phyloP scores from a whole-genome alignment of 2,888 invertebrate genomes.

The Luffia ferchaultella region DNA sequence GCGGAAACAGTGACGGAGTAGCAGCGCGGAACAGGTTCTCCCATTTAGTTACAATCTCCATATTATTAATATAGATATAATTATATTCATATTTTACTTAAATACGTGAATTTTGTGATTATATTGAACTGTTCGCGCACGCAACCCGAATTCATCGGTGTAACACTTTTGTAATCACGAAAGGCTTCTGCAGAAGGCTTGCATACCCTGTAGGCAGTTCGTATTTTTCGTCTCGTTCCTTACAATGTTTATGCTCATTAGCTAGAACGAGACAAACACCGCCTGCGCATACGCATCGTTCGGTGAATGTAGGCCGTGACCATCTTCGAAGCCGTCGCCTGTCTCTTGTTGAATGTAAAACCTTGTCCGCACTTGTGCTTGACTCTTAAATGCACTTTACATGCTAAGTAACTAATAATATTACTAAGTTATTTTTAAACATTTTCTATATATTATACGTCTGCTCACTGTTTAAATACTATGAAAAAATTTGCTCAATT shows the following conservation, averaged over 20 bases:
- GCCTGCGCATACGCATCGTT: constrained; percentile 48
- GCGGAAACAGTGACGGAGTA: too few species aligned
- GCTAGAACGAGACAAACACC: constrained; percentile 14
- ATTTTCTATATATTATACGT: too few species aligned
- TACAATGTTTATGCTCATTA: constrained; percentile 15
- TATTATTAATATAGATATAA: too few species aligned
- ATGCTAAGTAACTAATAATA: background rate
- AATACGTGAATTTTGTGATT: too few species aligned
- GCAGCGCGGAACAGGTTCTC: too few species aligned
- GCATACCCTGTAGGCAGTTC: constrained; percentile 29
- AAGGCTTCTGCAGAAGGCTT: constrained; percentile 39
- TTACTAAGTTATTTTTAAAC: background rate
- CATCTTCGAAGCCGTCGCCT: constrained; percentile 52
- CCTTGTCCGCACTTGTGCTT: constrained; percentile 28
- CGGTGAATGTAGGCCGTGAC: constrained; percentile 63
- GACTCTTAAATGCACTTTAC: too few species aligned
- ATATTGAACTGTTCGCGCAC: background rate
- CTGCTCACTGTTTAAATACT: too few species aligned
- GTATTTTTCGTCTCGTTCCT: constrained; percentile 30
- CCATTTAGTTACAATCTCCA: too few species aligned
- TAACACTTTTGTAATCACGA: constrained; percentile 11
- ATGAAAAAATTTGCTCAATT: too few species aligned
- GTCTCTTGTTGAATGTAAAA: constrained; percentile 45
- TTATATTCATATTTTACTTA: too few species aligned
- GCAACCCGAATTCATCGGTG: background rate